These are phyloP conservation scores for Zophobas morio DNA, from an alignment of 1,140 invertebrate genomes.

Conservation along the genomic window DNA sequence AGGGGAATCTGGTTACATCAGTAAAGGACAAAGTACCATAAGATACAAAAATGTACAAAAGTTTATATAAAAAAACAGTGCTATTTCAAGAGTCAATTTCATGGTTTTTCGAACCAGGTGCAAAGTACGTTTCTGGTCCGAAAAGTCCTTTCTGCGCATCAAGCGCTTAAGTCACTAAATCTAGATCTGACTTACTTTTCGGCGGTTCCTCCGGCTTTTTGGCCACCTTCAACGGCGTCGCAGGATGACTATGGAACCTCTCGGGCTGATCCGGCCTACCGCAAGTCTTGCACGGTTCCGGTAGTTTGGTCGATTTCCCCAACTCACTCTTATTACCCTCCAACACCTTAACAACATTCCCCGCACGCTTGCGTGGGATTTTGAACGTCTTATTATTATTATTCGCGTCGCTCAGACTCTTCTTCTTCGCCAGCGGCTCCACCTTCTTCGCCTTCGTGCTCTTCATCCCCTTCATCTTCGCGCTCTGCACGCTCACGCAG, in stretches of 20 bases:
- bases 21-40: too few relatives aligned
- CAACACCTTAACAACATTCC: constrained; percentile 32
- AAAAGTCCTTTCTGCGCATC: too few relatives aligned
- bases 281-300: constrained; percentile 74
- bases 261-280: constrained; percentile 73
- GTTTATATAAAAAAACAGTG: too few relatives aligned
- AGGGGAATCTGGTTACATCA: too few relatives aligned
- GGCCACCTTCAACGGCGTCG: constrained; percentile 54
- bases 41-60: too few relatives aligned
- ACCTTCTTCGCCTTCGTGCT: constrained; percentile 46
- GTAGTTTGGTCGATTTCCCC: constrained; percentile 62
- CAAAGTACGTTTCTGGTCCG: too few relatives aligned
- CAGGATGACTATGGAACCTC: constrained; percentile 74
- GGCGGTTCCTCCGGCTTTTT: constrained; percentile 47
- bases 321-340: constrained; percentile 32
- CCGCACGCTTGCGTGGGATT: constrained; percentile 48
- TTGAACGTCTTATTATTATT: constrained; percentile 58
- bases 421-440: constrained; percentile 3
- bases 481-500: constrained; percentile 49
- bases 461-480: constrained; percentile 44
- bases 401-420: constrained; percentile 55
- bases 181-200: constrained; percentile 49
- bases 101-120: too few relatives aligned
- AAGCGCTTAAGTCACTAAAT: constrained; percentile 31
- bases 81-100: too few relatives aligned